Base-by-base conservation (phyloP, 2,888 invertebrate species). In the Ennomos erosarius region DNA sequence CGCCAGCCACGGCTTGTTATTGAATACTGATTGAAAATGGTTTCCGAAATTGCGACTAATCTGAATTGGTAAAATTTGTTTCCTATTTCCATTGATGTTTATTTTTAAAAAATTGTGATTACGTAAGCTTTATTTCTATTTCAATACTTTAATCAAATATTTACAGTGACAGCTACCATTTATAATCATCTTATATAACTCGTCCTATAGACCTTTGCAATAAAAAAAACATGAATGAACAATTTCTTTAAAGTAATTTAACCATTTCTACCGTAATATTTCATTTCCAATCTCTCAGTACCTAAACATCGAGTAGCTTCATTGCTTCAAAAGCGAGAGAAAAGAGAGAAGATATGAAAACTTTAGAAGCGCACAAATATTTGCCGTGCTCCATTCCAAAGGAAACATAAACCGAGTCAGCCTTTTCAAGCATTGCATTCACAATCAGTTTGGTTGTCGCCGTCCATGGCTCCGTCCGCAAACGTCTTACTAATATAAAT, bases 401-500 rank as follows among this genome's bases (percentile, higher is more conserved):
- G 56, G 54, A 57, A 61, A 56, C 35, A 57, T 44, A 55, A 42
- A 47, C 46, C 16, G 40, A 42, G 37, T 47, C 39, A 56, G 61
- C 44, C 43, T 63, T 59, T 62, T 59, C 54, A 55, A 63, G 51
- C 58, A 59, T 58, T 69, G 59, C 64, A 60, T 65, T 65, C 56
- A 64, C 43, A 60, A 64, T 54, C 58, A 61, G 68, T 44, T 56
- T 52, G 8, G 26, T 6, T 26, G 26, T 26, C 51, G 48, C 56
- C 48, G 53, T 52, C 58, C 54, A 54, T 55, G 36, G 37, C 36
- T 48, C 54, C 50, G 51, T 55, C 68, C 50, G 55, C 67, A 64
- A 54, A 62, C 65, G 57, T 62, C 55, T 59, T 49, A 61, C 62
- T 67, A 65, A 70, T 67, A 64, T 67, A 68, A 70, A 77, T 72